Percentiles rank a stretch among this genome's conserved stretches.
Evolutionary conservation across 1,140 invertebrate genomes (phyloP).

Genomic region (Anthonomus grandis): DNA sequence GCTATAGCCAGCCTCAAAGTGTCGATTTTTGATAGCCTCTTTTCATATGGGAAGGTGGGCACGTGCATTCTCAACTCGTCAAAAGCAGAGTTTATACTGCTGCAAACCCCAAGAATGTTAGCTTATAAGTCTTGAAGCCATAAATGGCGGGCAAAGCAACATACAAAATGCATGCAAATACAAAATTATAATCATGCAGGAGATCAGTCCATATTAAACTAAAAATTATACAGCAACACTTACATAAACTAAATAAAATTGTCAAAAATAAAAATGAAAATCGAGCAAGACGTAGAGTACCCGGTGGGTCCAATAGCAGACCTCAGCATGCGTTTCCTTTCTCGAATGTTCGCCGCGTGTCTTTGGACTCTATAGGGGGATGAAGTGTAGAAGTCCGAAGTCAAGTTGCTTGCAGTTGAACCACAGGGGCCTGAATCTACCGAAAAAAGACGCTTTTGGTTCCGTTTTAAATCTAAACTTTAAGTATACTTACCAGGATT

Average conservation of each 20-base stretch:
- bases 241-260: constrained; percentile 19
- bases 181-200: too few relatives aligned
- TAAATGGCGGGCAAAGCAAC: too few relatives aligned
- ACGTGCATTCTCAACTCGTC: constrained; percentile 92
- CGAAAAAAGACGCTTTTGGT: constrained; percentile 1
- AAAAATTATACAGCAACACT: too few relatives aligned
- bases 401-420: constrained; percentile 36
- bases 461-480: neutral
- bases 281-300: constrained; percentile 51
- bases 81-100: constrained; percentile 98
- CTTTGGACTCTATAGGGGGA: constrained; percentile 83
- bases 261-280: constrained; percentile 22
- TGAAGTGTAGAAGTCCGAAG: constrained; percentile 59
- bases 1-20: constrained; percentile 93
- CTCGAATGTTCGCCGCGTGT: constrained; percentile 88
- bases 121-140: too few relatives aligned
- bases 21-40: constrained; percentile 95
- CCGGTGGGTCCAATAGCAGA: constrained; percentile 69
- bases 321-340: constrained; percentile 95
- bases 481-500: constrained; percentile 30
- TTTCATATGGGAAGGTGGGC: constrained; percentile 98
- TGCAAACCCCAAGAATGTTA: constrained; percentile 55
- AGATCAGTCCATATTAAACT: too few relatives aligned
- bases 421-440: constrained; percentile 41
- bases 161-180: too few relatives aligned